phyloP scores from a whole-genome alignment of 2,888 invertebrate genomes.

The Matsumyia berberina region DNA sequence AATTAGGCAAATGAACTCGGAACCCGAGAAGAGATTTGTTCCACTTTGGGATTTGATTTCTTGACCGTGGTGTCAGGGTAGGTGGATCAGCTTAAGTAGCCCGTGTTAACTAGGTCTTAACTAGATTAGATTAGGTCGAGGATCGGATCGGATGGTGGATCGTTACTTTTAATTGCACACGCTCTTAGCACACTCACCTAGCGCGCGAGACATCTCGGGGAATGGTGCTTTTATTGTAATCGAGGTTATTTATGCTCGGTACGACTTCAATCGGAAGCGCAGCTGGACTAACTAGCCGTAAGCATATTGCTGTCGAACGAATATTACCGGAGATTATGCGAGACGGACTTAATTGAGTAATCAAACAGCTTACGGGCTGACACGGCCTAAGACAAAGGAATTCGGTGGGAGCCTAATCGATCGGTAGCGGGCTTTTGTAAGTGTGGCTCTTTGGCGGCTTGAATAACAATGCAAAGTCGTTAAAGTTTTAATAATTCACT shows the following conservation, averaged over 20 bases:
- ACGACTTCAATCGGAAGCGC: constrained; percentile 47
- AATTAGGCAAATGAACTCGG: constrained; percentile 63
- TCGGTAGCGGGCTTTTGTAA: constrained; percentile 66
- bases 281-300: constrained; percentile 40
- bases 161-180: constrained; percentile 68
- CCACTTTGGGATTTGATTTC: constrained; percentile 50
- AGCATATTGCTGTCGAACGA: constrained; percentile 31
- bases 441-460: constrained; percentile 60
- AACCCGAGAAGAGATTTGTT: constrained; percentile 57
- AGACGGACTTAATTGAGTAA: constrained; percentile 58
- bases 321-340: constrained; percentile 4
- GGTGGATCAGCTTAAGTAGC: constrained; percentile 70
- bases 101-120: constrained; percentile 67
- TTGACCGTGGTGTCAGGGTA: constrained; percentile 40
- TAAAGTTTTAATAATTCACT: constrained; percentile 41
- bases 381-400: constrained; percentile 51
- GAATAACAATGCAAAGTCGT: constrained; percentile 33
- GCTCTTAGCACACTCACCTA: constrained; percentile 36
- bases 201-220: constrained; percentile 16
- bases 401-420: constrained; percentile 41
- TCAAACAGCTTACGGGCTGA: constrained; percentile 47
- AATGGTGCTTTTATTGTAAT: constrained; percentile 67
- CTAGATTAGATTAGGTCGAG: constrained; percentile 67
- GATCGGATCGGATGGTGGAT: constrained; percentile 38
- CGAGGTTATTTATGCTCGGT: constrained; percentile 63